phyloP scores from a whole-genome alignment of 2,888 invertebrate genomes.

The Mimumesa dahlbomi region DNA sequence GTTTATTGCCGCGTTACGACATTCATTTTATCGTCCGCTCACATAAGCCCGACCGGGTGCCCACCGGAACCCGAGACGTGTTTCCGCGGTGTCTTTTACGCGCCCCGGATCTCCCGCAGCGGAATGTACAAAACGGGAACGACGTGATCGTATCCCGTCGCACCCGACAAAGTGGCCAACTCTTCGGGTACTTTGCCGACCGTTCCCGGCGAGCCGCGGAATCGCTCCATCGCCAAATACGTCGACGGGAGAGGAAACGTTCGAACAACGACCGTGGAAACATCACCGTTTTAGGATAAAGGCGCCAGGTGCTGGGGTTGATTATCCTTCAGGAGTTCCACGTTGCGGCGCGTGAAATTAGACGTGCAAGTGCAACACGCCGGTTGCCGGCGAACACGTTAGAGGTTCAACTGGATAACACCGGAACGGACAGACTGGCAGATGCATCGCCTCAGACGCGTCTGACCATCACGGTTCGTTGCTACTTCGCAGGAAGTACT shows the following conservation, averaged over 20 bases:
- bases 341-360: conserved; percentile 17
- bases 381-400: no score
- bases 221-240: no score
- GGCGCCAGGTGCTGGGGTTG: no score
- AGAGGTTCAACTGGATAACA: conserved; percentile 30
- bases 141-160: neutral
- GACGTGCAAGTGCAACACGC: neutral
- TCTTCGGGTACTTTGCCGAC: no score
- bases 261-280: neutral
- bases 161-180: neutral
- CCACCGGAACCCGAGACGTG: no score
- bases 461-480: conserved; percentile 51
- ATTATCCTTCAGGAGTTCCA: conserved; percentile 22
- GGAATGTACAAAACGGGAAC: neutral
- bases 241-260: neutral
- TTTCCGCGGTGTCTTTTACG: no score
- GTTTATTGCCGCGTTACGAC: conserved; percentile 51
- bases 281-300: no score
- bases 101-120: no score
- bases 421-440: no score
- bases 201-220: no score
- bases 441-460: conserved; percentile 18
- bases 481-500: conserved; percentile 46
- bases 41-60: conserved; percentile 12
- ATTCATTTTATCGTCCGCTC: conserved; percentile 50